Percentiles rank a stretch among this genome's conserved stretches.
Evolutionary conservation across 2,797 vertebrate genomes (phyloP).

Genomic region (Cirrhinus mrigala): DNA sequence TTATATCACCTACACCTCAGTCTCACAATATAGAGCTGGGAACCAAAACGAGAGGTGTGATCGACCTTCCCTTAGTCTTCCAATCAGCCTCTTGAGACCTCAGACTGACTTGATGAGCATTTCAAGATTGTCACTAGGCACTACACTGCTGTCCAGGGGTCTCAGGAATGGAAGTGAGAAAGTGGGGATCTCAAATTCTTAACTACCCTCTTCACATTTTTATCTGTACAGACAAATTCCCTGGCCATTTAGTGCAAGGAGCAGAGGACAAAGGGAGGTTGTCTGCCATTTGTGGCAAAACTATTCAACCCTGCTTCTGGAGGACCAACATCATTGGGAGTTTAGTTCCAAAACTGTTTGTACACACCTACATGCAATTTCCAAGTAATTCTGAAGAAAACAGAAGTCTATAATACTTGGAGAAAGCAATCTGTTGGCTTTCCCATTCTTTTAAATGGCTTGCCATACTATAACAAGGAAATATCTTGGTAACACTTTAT

Average conservation of each 20-base stretch:
- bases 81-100: slow-evolving; percentile 35
- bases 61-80: slow-evolving; percentile 4
- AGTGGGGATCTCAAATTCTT: not conserved
- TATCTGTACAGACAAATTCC: not conserved
- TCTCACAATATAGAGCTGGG: slow-evolving; percentile 18
- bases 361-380: not conserved
- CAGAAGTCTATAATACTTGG: not conserved
- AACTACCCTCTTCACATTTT: not conserved
- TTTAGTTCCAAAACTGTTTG: not conserved
- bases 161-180: not conserved
- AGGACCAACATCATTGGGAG: not conserved
- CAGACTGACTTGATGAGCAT: slow-evolving; percentile 12
- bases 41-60: slow-evolving; percentile 30
- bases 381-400: not conserved
- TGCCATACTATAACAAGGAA: not conserved
- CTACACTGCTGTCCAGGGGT: not conserved
- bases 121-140: slow-evolving; percentile 13
- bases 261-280: not conserved
- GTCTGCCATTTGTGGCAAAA: not conserved
- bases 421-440: not conserved
- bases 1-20: slow-evolving; percentile 1
- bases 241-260: not conserved
- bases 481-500: too few relatives aligned
- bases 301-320: not conserved
- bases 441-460: not conserved